Base-by-base conservation (phyloP, 2,888 invertebrate genomes). In the Nowickia ferox region DNA sequence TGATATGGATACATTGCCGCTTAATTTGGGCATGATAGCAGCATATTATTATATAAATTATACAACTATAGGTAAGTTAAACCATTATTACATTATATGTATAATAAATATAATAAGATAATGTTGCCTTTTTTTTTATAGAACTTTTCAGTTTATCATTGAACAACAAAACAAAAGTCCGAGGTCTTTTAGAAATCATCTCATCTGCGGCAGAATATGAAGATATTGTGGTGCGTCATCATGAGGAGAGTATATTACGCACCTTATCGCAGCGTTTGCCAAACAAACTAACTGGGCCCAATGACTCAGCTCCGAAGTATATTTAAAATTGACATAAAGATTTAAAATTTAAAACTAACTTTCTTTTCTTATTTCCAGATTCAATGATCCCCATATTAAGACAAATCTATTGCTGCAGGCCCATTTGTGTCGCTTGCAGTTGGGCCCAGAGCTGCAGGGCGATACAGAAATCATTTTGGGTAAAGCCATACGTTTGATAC, bases 21-120 rank as follows among this genome's bases (percentile, higher is more conserved):
- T 99, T 48, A 99, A 99, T 94, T 94, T 99, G 91, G 99, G 99
- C 91, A 99, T 99, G 99, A 99, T 99, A 92, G 99, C 99, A 0
- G 98, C 99, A 0, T 99, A 99, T 93, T 99, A 99, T 93, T 99
- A 99, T 93, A 99, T 99, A 90, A 99, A 99, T 93, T 99, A 99
- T 90, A 98, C 99, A 0, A 99, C 99, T 0, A 99, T 99, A 82
- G 97, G 97, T 97, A 91, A 92, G 93, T 90, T 51, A 0, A 15
- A 9, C 5, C 2, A 30, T 30, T 30, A 6, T 30, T 30, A 30
- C 1, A 42, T 53, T 38, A 78, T 75, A 51, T 11, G 42, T 13
- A 40, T 22, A 0, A 61, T 74, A 40, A 15, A 46, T 22, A 51
- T 9, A 1, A 15, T 17, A 4, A 53, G 22, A 42, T 55, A 40